Percentiles rank a stretch among this genome's conserved stretches.
These are phyloP conservation scores for Crossocerus cetratus DNA, from an alignment of 2,888 invertebrate genomes.

Conservation along the genomic window DNA sequence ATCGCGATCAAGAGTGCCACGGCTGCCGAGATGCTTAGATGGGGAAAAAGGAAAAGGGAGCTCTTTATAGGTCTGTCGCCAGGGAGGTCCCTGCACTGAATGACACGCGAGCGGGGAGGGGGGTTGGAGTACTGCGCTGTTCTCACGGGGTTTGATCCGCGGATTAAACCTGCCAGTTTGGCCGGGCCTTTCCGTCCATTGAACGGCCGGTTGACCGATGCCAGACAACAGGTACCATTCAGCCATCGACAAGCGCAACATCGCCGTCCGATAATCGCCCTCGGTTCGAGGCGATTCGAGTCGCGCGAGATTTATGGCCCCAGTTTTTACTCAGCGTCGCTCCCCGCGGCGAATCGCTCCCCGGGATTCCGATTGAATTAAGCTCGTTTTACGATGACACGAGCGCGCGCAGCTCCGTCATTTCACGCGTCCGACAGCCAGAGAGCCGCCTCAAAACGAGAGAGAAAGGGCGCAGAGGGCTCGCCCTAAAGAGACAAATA, in stretches of 20 bases:
- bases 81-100: conserved; percentile 1
- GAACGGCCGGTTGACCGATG: too few species aligned
- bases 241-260: too few species aligned
- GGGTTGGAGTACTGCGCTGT: neutral
- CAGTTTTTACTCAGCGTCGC: too few species aligned
- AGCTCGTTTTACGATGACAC: too few species aligned
- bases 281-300: too few species aligned
- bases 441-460: neutral
- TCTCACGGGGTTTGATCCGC: neutral
- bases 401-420: neutral
- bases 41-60: conserved; percentile 26
- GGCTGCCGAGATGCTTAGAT: conserved; percentile 36
- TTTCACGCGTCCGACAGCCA: neutral
- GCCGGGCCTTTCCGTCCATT: neutral
- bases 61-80: conserved; percentile 17
- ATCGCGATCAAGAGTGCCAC: conserved; percentile 33
- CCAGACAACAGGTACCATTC: too few species aligned
- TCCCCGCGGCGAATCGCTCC: too few species aligned
- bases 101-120: neutral
- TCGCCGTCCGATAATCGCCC: too few species aligned
- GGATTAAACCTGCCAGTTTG: neutral
- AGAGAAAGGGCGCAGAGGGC: neutral
- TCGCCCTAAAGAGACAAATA: neutral
- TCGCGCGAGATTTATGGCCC: too few species aligned
- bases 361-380: too few species aligned